Evolutionary conservation across 2,797 vertebrate species (phyloP).

Genomic region (Synanceia verrucosa): DNA sequence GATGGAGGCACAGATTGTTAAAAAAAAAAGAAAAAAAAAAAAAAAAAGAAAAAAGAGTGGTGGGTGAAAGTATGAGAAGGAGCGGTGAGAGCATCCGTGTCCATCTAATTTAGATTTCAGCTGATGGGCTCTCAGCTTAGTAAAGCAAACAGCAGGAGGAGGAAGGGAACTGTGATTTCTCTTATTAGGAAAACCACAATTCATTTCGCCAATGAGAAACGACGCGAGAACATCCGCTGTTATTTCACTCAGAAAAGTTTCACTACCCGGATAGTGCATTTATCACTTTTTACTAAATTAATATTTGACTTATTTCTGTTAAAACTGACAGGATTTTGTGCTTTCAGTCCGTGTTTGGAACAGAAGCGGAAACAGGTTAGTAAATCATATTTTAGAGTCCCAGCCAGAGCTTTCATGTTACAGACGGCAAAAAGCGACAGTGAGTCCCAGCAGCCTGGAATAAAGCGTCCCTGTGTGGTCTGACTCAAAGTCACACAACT

Average conservation of each 20-base stretch:
- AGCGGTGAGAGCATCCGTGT: constrained; percentile 36
- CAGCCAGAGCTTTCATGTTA: not conserved
- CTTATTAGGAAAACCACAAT: constrained; percentile 26
- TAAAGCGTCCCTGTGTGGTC: constrained; percentile 31
- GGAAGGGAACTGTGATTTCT: constrained; percentile 26
- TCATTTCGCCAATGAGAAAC: not conserved
- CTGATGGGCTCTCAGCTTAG: constrained; percentile 49
- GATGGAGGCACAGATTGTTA: constrained; percentile 34
- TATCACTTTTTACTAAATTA: not conserved
- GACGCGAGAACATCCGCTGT: not conserved
- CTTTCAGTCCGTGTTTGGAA: constrained; percentile 15
- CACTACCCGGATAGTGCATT: constrained; percentile 1
- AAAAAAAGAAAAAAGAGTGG: not conserved
- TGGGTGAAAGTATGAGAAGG: constrained; percentile 43
- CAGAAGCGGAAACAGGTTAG: constrained; percentile 13
- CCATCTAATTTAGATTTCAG: constrained; percentile 54
- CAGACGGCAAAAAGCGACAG: not conserved
- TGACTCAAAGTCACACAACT: constrained; percentile 53
- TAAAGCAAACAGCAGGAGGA: constrained; percentile 38
- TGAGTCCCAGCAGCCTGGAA: not conserved
- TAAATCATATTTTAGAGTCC: constrained; percentile 38
- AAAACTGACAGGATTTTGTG: constrained; percentile 9
- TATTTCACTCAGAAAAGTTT: constrained; percentile 58
- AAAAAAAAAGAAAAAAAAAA: constrained; percentile 2
- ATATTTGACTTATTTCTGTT: not conserved